Base-by-base conservation (phyloP, 2,888 invertebrate species). In the Stegana nigrithorax region DNA sequence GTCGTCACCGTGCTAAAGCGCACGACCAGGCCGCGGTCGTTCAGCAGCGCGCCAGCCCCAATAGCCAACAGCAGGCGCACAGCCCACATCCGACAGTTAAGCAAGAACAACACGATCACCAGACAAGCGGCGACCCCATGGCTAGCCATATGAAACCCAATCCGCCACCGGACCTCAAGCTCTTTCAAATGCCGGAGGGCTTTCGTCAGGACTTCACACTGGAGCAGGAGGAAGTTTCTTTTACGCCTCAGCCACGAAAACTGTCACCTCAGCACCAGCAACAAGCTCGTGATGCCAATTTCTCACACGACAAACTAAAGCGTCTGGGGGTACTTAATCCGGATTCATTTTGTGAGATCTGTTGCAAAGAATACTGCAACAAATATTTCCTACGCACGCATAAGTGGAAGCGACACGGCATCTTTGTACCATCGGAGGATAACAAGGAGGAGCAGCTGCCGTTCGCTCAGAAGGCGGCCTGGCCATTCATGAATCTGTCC, bases 331-430 rank as follows among this genome's bases (percentile, higher is more conserved):
- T 95, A 29, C 89, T 91, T 75, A 93, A 93, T 84, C 92, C 93
- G 1, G 95, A 96, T 80, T 94, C 95, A n/a, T 96, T 94, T 84
- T 96, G 96, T 85, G 95, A 96, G 84, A 90, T 96, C 64, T 96
- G 96, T 84, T 93, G 94, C 85, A 95, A 95, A 83, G 95, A 96
- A 84, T 96, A 96, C 83, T 95, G 94, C 84, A 96, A 95, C 83
- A 95, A 95, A 84, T 96, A 96, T 83, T 96, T 96, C 81, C 88
- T 98, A 45, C 89, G 94, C 59, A 94, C 95, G 53, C 98, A 98
- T 86, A 95, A 96, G 81, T 91, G 94, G 87, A 94, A 96, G 83
- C 90, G 94, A n/a, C 97, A 98, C 84, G 96, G 96, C 0, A 91
- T 96, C 32, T 89, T 88, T 67, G 86, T 90, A 60, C 89, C 89